A percentile compares a stretch with the other conserved stretches of the same genome.
These are phyloP conservation scores for Gryllus longicercus DNA, from an alignment of 2,888 invertebrate genomes.

Conservation along the genomic window DNA sequence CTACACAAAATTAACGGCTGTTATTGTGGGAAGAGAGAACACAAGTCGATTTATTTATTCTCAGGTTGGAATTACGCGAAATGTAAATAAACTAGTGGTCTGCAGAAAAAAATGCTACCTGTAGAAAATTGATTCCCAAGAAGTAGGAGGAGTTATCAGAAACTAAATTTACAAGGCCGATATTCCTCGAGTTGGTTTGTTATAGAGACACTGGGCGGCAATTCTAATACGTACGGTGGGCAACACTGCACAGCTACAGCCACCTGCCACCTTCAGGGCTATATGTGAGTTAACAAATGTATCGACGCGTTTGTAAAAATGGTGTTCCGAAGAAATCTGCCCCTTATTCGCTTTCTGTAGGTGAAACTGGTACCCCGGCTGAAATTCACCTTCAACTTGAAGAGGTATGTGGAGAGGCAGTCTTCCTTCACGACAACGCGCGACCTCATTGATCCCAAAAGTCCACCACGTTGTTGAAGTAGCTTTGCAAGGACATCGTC, in stretches of 20 bases:
- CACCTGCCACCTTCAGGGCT: not conserved
- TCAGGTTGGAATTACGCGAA: too few species aligned
- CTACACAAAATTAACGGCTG: too few species aligned
- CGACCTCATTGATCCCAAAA: too few species aligned
- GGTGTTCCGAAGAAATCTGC: not conserved
- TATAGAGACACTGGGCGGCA: not conserved
- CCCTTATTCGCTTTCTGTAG: not conserved
- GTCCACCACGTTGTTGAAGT: too few species aligned
- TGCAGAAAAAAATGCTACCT: too few species aligned
- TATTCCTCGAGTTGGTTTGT: not conserved
- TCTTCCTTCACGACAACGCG: not conserved
- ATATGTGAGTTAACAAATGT: not conserved
- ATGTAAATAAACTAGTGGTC: too few species aligned
- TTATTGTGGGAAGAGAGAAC: too few species aligned
- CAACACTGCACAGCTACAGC: not conserved
- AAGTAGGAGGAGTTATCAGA: not conserved
- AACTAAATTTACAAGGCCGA: not conserved
- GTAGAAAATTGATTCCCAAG: too few species aligned
- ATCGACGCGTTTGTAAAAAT: not conserved
- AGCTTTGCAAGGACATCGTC: not conserved
- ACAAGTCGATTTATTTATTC: too few species aligned
- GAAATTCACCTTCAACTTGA: not conserved
- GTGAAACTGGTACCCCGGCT: not conserved
- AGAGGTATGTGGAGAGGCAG: not conserved
- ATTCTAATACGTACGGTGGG: not conserved